phyloP scores from a whole-genome alignment of 2,113 vertebrate genomes.

The Clupea harengus region DNA sequence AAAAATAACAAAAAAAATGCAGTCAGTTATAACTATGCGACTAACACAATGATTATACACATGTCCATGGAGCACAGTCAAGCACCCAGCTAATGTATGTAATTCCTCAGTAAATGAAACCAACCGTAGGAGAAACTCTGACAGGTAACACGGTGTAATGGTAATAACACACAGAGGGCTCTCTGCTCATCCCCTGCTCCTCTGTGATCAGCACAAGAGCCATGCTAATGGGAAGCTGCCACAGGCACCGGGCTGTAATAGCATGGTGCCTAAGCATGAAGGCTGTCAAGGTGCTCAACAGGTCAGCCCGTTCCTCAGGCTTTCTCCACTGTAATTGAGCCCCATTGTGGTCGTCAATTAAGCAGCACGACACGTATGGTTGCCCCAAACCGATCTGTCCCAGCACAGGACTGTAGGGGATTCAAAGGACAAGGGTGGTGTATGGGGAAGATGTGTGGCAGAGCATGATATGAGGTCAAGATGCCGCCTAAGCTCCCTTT shows the following conservation, averaged over 20 bases:
- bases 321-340: constrained; percentile 16
- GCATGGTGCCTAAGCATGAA: not conserved
- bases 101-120: not conserved
- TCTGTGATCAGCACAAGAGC: not conserved
- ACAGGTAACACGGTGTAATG: not conserved
- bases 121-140: not conserved
- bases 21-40: not conserved
- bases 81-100: not conserved
- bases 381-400: not conserved
- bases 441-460: not conserved
- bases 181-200: not conserved
- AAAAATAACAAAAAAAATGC: constrained; percentile 33
- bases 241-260: constrained; percentile 5
- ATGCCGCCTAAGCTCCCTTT: not conserved
- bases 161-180: not conserved
- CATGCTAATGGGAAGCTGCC: not conserved
- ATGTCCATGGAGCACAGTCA: not conserved
- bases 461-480: not conserved
- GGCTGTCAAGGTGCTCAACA: not conserved
- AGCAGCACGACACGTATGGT: not conserved
- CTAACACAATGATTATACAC: constrained; percentile 1
- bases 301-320: not conserved
- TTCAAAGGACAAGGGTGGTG: not conserved
- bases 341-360: not conserved
- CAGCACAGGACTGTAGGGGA: not conserved